Percentiles rank a stretch among this genome's conserved stretches.
Conservation (phyloP, 1,140 invertebrate genomes). For the Varroa destructor region DNA sequence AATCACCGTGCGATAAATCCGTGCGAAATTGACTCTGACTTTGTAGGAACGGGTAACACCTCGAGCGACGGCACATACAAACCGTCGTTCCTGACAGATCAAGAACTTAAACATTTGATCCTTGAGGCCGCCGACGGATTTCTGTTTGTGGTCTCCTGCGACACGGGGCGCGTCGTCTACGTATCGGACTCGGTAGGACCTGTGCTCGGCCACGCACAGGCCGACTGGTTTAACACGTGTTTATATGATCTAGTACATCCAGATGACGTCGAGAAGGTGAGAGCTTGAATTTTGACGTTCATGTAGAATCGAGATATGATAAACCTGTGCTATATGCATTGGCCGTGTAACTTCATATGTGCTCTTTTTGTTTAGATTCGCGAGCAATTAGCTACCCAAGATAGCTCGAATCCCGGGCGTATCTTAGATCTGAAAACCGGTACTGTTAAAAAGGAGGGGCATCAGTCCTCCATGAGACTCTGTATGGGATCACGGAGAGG, state of each 20-base stretch:
- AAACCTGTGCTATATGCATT: not conserved
- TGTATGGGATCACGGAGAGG: constrained; percentile 95
- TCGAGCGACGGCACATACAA: constrained; percentile 86
- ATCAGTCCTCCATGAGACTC: constrained; percentile 88
- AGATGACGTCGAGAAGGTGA: constrained; percentile 85
- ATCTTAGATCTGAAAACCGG: constrained; percentile 95
- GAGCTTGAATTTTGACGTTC: not conserved
- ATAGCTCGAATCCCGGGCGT: constrained; percentile 84
- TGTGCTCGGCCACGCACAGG: constrained; percentile 87
- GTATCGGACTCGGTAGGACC: constrained; percentile 96
- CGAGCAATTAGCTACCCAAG: constrained; percentile 90
- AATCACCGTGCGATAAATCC: no score
- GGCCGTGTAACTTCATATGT: no score
- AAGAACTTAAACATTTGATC: constrained; percentile 96
- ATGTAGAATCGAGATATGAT: no score
- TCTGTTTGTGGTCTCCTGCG: constrained; percentile 94
- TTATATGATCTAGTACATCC: constrained; percentile 93
- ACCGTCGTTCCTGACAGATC: constrained; percentile 95
- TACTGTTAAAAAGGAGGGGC: constrained; percentile 95
- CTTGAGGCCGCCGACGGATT: constrained; percentile 98
- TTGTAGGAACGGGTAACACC: constrained; percentile 79
- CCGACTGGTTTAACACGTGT: constrained; percentile 90
- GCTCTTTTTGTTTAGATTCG: constrained; percentile 46
- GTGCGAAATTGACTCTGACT: constrained; percentile 31
- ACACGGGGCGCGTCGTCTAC: constrained; percentile 89